Base-by-base conservation (phyloP, 2,797 vertebrate genomes). In the Periparus ater region DNA sequence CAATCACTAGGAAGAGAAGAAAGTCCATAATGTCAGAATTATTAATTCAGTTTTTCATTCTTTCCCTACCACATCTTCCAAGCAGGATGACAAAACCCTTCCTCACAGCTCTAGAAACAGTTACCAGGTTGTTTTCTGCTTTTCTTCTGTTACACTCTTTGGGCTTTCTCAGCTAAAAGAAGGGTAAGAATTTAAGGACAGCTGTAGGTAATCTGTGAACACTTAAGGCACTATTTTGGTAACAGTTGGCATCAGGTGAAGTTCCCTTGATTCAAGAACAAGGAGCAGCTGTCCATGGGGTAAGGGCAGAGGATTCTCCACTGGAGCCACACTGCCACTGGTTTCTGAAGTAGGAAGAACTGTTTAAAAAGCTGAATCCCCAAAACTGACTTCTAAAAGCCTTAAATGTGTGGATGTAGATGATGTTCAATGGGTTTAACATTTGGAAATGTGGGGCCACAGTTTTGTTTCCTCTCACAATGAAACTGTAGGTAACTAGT, bases 1-100 rank as follows among this genome's bases (percentile, higher is more conserved):
- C 58, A 96, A 97, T 88, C 96, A 97, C 97, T 97, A 92, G 96
- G 97, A 95, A 62, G 89, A 93, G 93, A 68, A 96, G 88, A 94
- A 44, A 97, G 78, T 88, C 97, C 96, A 94, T 97, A 83, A 91
- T 74, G 20, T 82, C 73, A 42, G 20, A 54, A 96, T 48, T 77
- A 96, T 96, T 65, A 55, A 44, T 25, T 68, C 66, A 88, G 76
- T 93, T 95, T 95, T 85, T 79, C 68, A 91, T 96, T 96, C 89
- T 96, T 25, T 27, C 54, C 30, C 54, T 23, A 12, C 2, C 30
- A 19, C 25, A 19, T 14, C 19, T 60, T 30, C 14, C 30, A 66
- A 18, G 36, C 47, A 73, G 26, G 85, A 80, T 27, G 95, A n/a
- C 26, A 93, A 94, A 96, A 86, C 95, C 51, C 16, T 94, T 91